A percentile compares a stretch with the other conserved stretches of the same genome.
Conservation (phyloP, 2,113 vertebrate species). For the Telmatochromis brichardi region DNA sequence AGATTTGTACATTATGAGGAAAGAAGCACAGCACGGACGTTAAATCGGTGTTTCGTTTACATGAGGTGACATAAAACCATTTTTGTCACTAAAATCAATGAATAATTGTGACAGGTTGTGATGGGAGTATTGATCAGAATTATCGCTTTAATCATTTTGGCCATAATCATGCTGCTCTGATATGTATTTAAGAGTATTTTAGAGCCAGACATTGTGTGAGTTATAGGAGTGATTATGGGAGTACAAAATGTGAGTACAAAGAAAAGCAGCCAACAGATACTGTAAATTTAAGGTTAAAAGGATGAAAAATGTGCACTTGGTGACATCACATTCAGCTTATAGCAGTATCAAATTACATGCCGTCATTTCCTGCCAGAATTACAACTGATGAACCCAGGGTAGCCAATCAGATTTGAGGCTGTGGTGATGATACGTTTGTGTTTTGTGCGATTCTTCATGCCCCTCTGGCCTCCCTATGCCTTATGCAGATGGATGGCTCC, state of each 20-base stretch:
- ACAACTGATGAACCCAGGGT: slow-evolving; percentile 35
- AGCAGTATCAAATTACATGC: slow-evolving; percentile 1
- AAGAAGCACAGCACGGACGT: neutral
- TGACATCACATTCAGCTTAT: neutral
- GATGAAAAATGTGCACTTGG: neutral
- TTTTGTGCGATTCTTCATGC: slow-evolving; percentile 46
- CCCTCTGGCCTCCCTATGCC: slow-evolving; percentile 30
- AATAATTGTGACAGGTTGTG: neutral
- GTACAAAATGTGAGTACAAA: neutral
- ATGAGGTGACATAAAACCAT: neutral
- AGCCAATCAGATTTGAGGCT: slow-evolving; percentile 53
- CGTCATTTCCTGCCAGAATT: slow-evolving; percentile 12
- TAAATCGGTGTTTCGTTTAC: neutral
- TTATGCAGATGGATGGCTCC: slow-evolving; percentile 53
- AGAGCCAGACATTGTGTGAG: neutral
- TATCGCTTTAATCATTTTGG: neutral
- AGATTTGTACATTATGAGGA: neutral
- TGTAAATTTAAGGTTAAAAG: neutral
- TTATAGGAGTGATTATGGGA: neutral
- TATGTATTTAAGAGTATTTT: neutral
- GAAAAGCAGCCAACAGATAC: neutral
- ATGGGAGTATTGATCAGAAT: neutral
- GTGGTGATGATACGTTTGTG: slow-evolving; percentile 50
- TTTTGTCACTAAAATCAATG: neutral
- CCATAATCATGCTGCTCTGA: neutral